Conservation (phyloP, 2,797 vertebrate genomes). For the Crocodylus rhombifer region DNA sequence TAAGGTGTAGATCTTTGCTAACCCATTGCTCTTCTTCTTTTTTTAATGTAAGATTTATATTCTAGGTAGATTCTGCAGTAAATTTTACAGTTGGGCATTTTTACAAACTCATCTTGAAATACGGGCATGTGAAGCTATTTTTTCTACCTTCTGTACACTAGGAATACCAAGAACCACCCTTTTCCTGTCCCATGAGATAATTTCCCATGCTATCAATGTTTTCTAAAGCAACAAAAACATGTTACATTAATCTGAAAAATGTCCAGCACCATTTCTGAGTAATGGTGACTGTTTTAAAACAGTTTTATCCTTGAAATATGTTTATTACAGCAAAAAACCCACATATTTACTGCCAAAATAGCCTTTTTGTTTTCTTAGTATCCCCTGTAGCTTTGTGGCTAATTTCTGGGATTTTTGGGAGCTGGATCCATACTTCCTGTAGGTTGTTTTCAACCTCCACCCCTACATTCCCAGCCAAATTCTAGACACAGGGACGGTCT, state of each 20-base stretch:
- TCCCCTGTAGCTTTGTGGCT: not conserved
- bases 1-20: not conserved
- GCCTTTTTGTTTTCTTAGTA: too few relatives aligned
- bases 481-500: not conserved
- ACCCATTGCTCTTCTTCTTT: not conserved
- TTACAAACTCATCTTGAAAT: not conserved
- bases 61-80: not conserved
- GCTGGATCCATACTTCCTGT: not conserved
- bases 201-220: not conserved
- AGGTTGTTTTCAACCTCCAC: not conserved
- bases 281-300: rapidly evolving
- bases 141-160: not conserved
- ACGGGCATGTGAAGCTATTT: not conserved
- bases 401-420: not conserved
- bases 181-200: constrained; percentile 21
- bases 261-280: not conserved
- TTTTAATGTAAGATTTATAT: not conserved
- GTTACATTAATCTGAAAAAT: not conserved
- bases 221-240: not conserved
- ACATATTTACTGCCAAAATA: not conserved
- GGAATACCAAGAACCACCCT: not conserved
- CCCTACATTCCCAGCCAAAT: not conserved
- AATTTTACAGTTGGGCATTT: not conserved
- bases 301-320: not conserved
- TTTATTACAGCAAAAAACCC: not conserved